Percentiles rank a stretch among this genome's conserved stretches.
These are phyloP conservation scores for Smutsia temminckii DNA, from an alignment of 2,797 vertebrate genomes.

Conservation along the genomic window DNA sequence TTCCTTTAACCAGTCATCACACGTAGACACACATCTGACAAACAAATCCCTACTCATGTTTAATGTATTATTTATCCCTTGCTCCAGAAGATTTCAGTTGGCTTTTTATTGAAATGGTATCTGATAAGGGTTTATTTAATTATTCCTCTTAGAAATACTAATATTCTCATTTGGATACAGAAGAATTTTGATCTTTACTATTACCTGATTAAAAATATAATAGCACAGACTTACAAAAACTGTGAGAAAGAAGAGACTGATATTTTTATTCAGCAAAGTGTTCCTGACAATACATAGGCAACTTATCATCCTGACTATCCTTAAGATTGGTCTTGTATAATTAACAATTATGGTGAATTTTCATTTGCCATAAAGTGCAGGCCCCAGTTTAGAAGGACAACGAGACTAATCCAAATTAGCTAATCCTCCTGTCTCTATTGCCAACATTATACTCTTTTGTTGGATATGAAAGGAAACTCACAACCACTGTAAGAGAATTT, in stretches of 20 bases:
- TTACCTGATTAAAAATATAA: not conserved
- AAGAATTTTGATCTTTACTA: not conserved
- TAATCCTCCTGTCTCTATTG: constrained; percentile 1
- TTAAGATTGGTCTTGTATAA: not conserved
- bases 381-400: not conserved
- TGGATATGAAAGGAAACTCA: not conserved
- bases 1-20: not conserved
- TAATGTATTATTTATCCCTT: not conserved
- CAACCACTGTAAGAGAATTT: not conserved
- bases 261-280: not conserved
- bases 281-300: not conserved
- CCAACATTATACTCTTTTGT: not conserved
- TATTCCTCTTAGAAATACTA: not conserved
- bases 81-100: not conserved
- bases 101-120: not conserved
- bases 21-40: not conserved
- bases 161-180: not conserved
- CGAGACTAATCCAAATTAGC: not conserved
- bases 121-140: not conserved
- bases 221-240: not conserved
- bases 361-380: not conserved
- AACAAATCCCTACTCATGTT: not conserved
- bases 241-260: not conserved
- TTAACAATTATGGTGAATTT: not conserved
- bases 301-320: not conserved